Evolutionary conservation across 2,888 invertebrate genomes (phyloP).

Genomic region (Allacma fusca): DNA sequence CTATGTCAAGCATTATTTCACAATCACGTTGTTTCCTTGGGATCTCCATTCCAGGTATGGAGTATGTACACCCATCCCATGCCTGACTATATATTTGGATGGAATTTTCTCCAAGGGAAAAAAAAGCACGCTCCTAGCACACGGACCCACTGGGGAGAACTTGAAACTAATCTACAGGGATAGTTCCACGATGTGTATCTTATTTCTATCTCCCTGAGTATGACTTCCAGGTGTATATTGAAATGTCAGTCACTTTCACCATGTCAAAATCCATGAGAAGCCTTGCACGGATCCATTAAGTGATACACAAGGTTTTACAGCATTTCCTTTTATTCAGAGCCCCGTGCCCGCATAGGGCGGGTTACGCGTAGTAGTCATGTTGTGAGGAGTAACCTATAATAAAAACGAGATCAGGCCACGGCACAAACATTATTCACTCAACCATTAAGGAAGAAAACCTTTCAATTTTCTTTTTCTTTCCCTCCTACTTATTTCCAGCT

Average conservation of each 20-base stretch:
- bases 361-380: background rate
- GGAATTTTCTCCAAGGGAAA: too few relatives aligned
- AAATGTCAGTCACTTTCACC: background rate
- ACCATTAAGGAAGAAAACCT: background rate
- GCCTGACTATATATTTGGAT: too few relatives aligned
- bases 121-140: background rate
- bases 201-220: background rate
- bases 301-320: background rate
- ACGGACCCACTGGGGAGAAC: background rate
- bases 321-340: background rate
- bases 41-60: too few relatives aligned
- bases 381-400: slow-evolving; percentile 1
- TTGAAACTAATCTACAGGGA: background rate
- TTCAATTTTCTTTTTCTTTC: background rate
- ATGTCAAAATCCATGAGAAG: slow-evolving; percentile 4
- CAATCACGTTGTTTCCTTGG: too few relatives aligned
- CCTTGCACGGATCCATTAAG: slow-evolving; percentile 16
- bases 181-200: background rate
- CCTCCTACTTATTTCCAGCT: background rate
- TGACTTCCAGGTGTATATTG: background rate
- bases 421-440: slow-evolving; percentile 2
- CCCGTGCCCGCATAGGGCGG: background rate
- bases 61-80: too few relatives aligned
- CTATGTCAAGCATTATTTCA: too few relatives aligned
- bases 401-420: background rate